Percentiles rank a stretch among this genome's conserved stretches.
phyloP scores from a whole-genome alignment of 2,888 invertebrate species.

The Phorcus lineatus region DNA sequence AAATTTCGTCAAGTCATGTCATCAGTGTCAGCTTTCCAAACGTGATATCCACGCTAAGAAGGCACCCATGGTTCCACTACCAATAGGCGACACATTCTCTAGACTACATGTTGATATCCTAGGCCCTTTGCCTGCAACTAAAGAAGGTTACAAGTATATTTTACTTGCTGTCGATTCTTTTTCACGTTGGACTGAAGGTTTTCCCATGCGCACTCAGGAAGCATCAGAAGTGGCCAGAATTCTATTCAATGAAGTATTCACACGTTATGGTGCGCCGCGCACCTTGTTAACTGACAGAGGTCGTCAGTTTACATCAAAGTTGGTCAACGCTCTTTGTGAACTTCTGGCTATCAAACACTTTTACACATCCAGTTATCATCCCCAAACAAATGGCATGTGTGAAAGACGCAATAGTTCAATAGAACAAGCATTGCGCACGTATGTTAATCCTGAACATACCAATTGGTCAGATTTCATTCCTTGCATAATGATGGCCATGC shows the following conservation, averaged over 20 bases:
- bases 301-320: slow-evolving; percentile 40
- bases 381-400: slow-evolving; percentile 42
- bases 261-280: slow-evolving; percentile 44
- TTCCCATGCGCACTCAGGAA: slow-evolving; percentile 43
- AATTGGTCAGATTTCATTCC: slow-evolving; percentile 43
- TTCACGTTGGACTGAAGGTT: slow-evolving; percentile 43
- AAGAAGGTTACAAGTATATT: slow-evolving; percentile 81
- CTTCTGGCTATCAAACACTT: slow-evolving; percentile 40
- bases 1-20: slow-evolving; percentile 33
- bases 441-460: slow-evolving; percentile 36
- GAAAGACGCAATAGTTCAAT: slow-evolving; percentile 44
- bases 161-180: slow-evolving; percentile 42
- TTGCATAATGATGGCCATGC: slow-evolving; percentile 45
- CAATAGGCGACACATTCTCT: slow-evolving; percentile 29
- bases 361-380: slow-evolving; percentile 43
- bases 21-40: slow-evolving; percentile 34
- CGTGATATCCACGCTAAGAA: slow-evolving; percentile 15
- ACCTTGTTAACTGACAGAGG: slow-evolving; percentile 45
- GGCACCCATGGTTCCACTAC: slow-evolving; percentile 38
- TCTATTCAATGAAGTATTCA: slow-evolving; percentile 43
- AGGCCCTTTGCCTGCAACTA: slow-evolving; percentile 37
- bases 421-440: slow-evolving; percentile 38
- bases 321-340: slow-evolving; percentile 43
- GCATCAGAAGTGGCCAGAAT: slow-evolving; percentile 41
- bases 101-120: slow-evolving; percentile 43